These are phyloP conservation scores for Pachyseris speciosa DNA, from an alignment of 64 coral and sea anemone species.

Conservation along the genomic window DNA sequence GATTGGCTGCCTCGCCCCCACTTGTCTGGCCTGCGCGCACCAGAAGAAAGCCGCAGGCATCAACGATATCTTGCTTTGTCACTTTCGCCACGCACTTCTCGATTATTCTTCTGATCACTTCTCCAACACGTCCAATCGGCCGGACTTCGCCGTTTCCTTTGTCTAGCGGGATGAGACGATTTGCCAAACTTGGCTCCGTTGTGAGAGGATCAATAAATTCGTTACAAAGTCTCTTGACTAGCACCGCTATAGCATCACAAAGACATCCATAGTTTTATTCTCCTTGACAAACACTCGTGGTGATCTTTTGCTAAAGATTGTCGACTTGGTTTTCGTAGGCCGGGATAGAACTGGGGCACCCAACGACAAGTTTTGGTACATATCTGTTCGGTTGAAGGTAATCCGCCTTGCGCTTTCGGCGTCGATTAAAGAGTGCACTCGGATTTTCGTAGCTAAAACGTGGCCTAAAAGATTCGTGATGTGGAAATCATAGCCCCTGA, in stretches of 20 bases:
- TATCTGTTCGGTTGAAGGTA: too few species aligned
- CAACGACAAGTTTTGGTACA: too few species aligned
- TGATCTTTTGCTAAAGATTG: neutral
- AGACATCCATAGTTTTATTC: neutral
- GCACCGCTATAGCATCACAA: neutral
- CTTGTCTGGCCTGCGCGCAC: neutral
- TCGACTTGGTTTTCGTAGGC: neutral
- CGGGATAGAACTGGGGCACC: too few species aligned
- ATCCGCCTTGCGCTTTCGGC: too few species aligned
- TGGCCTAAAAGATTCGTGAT: too few species aligned
- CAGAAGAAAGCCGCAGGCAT: neutral
- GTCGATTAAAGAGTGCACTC: too few species aligned
- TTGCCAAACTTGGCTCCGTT: neutral
- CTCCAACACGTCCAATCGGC: too few species aligned
- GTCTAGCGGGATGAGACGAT: too few species aligned
- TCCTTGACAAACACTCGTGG: neutral
- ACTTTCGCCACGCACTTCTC: neutral
- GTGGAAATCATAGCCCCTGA: too few species aligned
- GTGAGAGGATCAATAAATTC: neutral
- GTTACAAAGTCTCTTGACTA: neutral
- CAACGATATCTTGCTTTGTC: slow-evolving; percentile 3
- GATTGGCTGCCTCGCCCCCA: neutral
- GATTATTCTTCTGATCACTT: too few species aligned
- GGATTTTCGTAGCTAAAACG: too few species aligned
- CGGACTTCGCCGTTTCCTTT: too few species aligned